Percentiles rank a stretch among this genome's conserved stretches.
phyloP scores from a whole-genome alignment of 1,140 invertebrate species.

The Amyelois transitella region DNA sequence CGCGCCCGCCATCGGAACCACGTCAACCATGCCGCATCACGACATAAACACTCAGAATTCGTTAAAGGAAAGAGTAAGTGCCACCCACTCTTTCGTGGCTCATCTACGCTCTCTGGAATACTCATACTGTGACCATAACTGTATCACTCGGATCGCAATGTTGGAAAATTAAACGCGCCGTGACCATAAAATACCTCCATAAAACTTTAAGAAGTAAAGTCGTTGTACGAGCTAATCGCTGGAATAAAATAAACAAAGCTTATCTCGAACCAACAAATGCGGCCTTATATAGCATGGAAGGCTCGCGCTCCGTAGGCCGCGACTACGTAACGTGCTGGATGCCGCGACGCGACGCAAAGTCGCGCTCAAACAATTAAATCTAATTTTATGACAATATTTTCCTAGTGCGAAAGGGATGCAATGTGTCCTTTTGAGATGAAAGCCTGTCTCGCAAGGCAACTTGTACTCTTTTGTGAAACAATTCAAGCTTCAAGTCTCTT shows the following conservation, averaged over 20 bases:
- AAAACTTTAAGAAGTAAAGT: conserved; percentile 26
- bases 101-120: conserved; percentile 4
- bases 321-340: conserved; percentile 12
- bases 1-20: conserved; percentile 46
- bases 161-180: conserved; percentile 10
- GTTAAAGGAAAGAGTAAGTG: conserved; percentile 72
- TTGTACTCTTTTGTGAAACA: conserved; percentile 18
- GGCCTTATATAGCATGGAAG: conserved; percentile 41
- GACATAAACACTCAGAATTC: conserved; percentile 65
- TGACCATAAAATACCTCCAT: conserved; percentile 20
- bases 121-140: too few species aligned
- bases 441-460: conserved; percentile 13
- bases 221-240: conserved; percentile 30
- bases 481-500: conserved; percentile 8
- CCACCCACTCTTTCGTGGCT: conserved; percentile 23
- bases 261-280: conserved; percentile 49
- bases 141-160: neutral
- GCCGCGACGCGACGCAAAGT: neutral
- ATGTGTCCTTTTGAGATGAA: conserved; percentile 19
- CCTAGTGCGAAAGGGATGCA: conserved; percentile 13
- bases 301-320: conserved; percentile 18
- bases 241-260: conserved; percentile 56
- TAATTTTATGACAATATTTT: conserved; percentile 21
- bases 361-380: conserved; percentile 19
- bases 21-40: conserved; percentile 36